phyloP scores from a whole-genome alignment of 2,113 vertebrate genomes.

The Myotis yumanensis region DNA sequence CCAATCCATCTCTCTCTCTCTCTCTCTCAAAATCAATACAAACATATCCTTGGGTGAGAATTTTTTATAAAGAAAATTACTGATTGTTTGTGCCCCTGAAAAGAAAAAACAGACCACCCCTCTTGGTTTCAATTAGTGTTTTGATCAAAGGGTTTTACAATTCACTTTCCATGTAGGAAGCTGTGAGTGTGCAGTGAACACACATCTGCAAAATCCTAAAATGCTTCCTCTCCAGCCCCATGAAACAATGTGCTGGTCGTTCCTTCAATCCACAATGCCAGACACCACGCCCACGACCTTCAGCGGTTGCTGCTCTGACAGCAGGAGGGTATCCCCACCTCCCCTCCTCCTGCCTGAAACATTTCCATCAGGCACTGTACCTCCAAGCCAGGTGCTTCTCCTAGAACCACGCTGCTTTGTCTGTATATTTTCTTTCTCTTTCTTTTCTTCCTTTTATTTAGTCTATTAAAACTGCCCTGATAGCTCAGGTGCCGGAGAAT shows the following conservation, averaged over 20 bases:
- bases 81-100: background rate
- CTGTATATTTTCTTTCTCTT: background rate
- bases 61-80: background rate
- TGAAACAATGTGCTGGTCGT: background rate
- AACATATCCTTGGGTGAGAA: background rate
- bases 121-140: background rate
- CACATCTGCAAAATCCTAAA: background rate
- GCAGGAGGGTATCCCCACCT: background rate
- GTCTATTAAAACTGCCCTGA: background rate
- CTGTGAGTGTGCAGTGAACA: background rate
- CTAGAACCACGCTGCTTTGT: background rate
- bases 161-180: background rate
- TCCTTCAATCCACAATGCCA: background rate
- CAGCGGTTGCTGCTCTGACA: rapidly evolving
- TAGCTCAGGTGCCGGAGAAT: background rate
- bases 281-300: too few species aligned
- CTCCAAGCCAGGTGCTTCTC: background rate
- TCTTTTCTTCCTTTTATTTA: background rate
- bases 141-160: background rate
- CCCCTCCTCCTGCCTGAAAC: background rate
- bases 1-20: too few species aligned
- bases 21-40: background rate
- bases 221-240: background rate
- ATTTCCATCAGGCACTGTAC: background rate
- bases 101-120: background rate